phyloP scores from a whole-genome alignment of 2,797 vertebrate species.

The Phyllotis vaccarum region DNA sequence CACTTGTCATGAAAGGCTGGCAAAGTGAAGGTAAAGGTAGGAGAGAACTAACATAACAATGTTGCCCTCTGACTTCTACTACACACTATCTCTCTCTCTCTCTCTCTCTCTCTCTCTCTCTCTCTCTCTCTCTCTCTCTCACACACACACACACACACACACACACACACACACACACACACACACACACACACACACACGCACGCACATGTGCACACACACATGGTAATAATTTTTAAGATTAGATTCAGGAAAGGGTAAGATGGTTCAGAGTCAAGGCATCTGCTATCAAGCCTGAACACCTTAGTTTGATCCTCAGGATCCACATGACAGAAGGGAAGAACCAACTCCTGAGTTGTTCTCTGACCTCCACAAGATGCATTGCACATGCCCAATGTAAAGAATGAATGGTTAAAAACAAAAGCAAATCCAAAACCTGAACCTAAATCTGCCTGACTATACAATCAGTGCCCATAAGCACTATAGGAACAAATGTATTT shows the following conservation, averaged over 20 bases:
- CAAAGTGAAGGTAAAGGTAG: not conserved
- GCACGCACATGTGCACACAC: not conserved
- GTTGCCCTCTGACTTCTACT: not conserved
- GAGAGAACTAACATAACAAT: not conserved
- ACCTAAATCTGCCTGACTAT: not conserved
- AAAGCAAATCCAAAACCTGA: constrained; percentile 49
- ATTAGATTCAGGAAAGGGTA: not conserved
- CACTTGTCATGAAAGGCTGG: not conserved
- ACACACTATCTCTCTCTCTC: too few species aligned
- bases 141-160: not conserved
- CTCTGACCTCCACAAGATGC: not conserved
- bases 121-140: too few species aligned
- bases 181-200: not conserved
- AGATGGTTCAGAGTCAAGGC: not conserved
- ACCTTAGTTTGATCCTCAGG: not conserved
- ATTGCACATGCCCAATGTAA: not conserved
- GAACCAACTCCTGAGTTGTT: not conserved
- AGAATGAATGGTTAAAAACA: not conserved
- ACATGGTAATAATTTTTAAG: not conserved
- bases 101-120: too few species aligned
- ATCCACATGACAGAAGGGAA: not conserved
- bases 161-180: not conserved
- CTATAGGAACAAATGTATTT: not conserved
- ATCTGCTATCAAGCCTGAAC: not conserved
- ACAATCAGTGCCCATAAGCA: not conserved